Conservation (phyloP, 2,113 vertebrate species). For the Electrona antarctica region DNA sequence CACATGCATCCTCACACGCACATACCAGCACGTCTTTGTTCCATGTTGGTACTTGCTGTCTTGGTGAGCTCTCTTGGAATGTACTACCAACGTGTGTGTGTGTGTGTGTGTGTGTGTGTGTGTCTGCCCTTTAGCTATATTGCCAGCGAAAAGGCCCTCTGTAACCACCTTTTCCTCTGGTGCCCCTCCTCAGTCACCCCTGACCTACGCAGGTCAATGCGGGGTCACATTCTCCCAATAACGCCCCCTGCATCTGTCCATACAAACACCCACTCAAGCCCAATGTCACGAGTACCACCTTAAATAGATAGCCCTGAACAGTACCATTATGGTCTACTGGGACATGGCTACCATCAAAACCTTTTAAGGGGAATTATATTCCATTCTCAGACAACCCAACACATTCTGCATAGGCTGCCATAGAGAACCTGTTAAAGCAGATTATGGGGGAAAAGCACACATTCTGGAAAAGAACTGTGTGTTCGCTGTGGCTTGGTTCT, state of each 20-base stretch:
- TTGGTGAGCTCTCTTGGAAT: constrained; percentile 11
- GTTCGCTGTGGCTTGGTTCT: constrained; percentile 21
- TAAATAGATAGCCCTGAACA: constrained; percentile 41
- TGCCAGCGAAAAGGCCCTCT: constrained; percentile 6
- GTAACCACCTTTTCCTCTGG: background rate
- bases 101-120: background rate
- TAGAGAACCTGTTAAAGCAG: constrained; percentile 26
- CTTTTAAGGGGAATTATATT: constrained; percentile 21
- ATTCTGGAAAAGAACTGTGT: constrained; percentile 40
- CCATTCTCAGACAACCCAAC: constrained; percentile 27
- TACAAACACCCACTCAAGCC: background rate
- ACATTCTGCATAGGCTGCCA: constrained; percentile 23
- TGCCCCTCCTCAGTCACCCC: constrained; percentile 21
- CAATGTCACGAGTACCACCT: constrained; percentile 38
- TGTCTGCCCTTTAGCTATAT: background rate
- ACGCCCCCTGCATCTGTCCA: constrained; percentile 13
- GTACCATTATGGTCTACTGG: background rate
- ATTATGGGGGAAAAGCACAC: constrained; percentile 36
- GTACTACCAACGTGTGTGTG: too few relatives aligned
- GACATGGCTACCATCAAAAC: constrained; percentile 13
- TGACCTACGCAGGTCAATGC: constrained; percentile 24
- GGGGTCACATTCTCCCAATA: constrained; percentile 53
- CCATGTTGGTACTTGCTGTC: background rate
- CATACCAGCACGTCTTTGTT: background rate
- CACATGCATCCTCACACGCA: background rate